phyloP scores from a whole-genome alignment of 35 echinoderm and acorn worm genomes.

The Stichopus chloronotus region DNA sequence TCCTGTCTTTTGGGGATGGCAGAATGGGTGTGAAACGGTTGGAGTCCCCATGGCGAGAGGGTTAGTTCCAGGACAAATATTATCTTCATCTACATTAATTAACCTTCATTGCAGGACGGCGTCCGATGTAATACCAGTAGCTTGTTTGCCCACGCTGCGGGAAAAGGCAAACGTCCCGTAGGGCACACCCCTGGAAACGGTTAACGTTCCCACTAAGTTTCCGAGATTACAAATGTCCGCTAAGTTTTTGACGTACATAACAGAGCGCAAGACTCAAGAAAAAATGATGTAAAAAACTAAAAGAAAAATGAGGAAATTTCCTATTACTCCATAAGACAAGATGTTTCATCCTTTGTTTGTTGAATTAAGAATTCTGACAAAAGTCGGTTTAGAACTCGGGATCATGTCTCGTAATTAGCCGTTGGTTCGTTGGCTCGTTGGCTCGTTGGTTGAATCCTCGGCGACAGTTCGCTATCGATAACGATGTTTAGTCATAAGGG shows the following conservation, averaged over 20 bases:
- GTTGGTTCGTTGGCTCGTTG: too few species aligned
- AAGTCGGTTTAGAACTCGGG: too few species aligned
- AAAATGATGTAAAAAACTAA: not conserved
- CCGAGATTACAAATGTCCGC: not conserved
- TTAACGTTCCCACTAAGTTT: not conserved
- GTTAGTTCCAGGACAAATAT: conserved; percentile 1
- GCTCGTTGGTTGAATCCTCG: too few species aligned
- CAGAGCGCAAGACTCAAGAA: not conserved
- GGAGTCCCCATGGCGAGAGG: not conserved
- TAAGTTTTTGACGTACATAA: not conserved
- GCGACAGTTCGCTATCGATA: too few species aligned
- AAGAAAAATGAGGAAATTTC: too few species aligned
- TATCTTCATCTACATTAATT: conserved; percentile 15
- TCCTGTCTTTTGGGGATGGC: not conserved
- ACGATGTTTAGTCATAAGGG: too few species aligned
- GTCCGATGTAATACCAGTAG: conserved; percentile 52
- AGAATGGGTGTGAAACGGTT: not conserved
- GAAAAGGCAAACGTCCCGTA: conserved; percentile 17
- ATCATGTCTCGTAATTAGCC: too few species aligned
- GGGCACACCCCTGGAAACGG: conserved; percentile 21
- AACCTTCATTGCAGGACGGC: conserved; percentile 29
- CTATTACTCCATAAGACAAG: too few species aligned
- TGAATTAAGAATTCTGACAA: too few species aligned
- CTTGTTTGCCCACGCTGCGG: conserved; percentile 48
- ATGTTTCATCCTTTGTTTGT: too few species aligned